Conservation (phyloP, 2,113 vertebrate species). For the Notechis scutatus region DNA sequence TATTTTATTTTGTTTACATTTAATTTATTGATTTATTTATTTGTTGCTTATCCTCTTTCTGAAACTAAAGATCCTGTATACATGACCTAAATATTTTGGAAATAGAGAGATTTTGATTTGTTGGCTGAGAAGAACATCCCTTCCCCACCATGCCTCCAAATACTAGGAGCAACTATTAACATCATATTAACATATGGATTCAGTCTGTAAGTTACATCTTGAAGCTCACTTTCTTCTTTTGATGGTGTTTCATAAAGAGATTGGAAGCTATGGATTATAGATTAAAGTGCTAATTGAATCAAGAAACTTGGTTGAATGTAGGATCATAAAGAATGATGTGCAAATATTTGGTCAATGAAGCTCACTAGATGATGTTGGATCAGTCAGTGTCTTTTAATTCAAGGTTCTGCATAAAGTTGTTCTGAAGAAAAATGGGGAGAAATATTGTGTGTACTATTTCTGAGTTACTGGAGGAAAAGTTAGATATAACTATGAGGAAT, state of each 20-base stretch:
- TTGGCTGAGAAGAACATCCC: background rate
- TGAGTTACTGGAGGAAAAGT: background rate
- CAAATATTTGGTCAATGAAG: background rate
- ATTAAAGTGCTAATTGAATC: background rate
- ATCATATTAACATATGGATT: background rate
- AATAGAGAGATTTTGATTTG: background rate
- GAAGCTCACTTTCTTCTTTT: background rate
- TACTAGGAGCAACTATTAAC: background rate
- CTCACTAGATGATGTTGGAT: background rate
- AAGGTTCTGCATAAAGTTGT: background rate
- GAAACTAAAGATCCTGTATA: background rate
- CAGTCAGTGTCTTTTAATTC: background rate
- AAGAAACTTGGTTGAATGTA: background rate
- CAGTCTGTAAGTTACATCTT: background rate
- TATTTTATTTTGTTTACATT: background rate
- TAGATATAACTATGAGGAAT: background rate
- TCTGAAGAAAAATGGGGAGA: background rate
- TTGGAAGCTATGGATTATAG: background rate
- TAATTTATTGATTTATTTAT: background rate
- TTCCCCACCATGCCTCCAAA: background rate
- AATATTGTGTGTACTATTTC: background rate
- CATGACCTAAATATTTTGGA: background rate
- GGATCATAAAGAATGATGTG: background rate
- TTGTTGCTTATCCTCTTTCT: background rate
- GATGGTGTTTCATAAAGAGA: background rate